Evolutionary conservation across 2,797 vertebrate species (phyloP).

Genomic region (Myotis findleyi): DNA sequence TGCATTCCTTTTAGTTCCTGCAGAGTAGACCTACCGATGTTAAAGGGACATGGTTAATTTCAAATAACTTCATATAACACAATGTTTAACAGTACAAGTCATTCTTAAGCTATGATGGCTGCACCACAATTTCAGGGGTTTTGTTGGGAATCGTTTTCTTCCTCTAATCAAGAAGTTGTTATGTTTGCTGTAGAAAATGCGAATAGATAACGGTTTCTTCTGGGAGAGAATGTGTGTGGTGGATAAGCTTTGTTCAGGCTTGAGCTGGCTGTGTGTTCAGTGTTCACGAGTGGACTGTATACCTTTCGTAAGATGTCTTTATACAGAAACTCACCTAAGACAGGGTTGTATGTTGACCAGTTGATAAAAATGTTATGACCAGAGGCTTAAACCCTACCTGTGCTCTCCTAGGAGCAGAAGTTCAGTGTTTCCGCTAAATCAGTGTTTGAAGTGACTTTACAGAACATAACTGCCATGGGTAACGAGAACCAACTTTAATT

Average conservation of each 20-base stretch:
- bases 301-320: background rate
- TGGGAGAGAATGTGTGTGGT: background rate
- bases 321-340: background rate
- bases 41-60: background rate
- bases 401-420: background rate
- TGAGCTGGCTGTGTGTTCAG: background rate
- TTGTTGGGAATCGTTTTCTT: background rate
- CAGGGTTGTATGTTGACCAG: background rate
- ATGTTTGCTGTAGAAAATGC: background rate
- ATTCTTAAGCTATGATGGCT: background rate
- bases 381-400: background rate
- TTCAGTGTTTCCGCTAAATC: background rate
- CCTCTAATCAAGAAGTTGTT: background rate
- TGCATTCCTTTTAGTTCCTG: background rate
- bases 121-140: background rate
- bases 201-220: background rate
- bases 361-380: background rate
- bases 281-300: background rate
- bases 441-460: background rate
- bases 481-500: background rate
- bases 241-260: background rate
- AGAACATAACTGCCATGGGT: background rate
- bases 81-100: background rate
- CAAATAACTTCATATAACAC: background rate
- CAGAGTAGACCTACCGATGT: background rate